These are phyloP conservation scores for Torymus aiolomorphi DNA, from an alignment of 2,888 invertebrate species.

Conservation along the genomic window DNA sequence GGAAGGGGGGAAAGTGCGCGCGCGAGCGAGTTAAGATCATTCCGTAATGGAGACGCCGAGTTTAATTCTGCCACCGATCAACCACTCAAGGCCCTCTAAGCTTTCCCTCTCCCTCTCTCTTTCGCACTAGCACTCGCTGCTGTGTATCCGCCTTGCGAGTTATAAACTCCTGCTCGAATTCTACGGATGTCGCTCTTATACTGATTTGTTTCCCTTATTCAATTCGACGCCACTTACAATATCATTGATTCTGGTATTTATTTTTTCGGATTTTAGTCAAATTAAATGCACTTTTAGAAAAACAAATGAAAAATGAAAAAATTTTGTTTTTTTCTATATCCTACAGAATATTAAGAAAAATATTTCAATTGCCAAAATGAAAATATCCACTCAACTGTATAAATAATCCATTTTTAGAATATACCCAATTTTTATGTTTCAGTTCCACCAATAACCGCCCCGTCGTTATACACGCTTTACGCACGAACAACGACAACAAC, in stretches of 20 bases:
- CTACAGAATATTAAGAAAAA: too few relatives aligned
- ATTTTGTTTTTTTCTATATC: too few relatives aligned
- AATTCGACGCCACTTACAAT: conserved; percentile 15
- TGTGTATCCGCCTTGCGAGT: conserved; percentile 37
- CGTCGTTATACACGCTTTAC: too few relatives aligned
- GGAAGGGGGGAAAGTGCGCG: conserved; percentile 37
- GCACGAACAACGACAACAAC: too few relatives aligned
- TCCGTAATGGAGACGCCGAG: conserved; percentile 62
- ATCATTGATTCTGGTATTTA: conserved; percentile 15
- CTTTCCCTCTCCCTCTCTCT: conserved; percentile 40
- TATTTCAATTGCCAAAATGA: too few relatives aligned
- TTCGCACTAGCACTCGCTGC: not conserved
- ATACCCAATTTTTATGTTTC: too few relatives aligned
- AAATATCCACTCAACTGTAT: too few relatives aligned
- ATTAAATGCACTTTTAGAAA: not conserved
- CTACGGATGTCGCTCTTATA: conserved; percentile 42
- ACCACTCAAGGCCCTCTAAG: conserved; percentile 62
- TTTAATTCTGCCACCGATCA: conserved; percentile 66
- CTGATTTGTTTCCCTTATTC: conserved; percentile 43
- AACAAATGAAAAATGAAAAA: not conserved
- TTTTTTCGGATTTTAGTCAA: not conserved
- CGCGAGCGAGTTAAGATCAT: conserved; percentile 61
- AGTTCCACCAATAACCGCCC: too few relatives aligned
- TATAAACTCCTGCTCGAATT: conserved; percentile 32
- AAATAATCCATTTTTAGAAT: too few relatives aligned